A percentile compares a stretch with the other conserved stretches of the same genome.
Evolutionary conservation across 1,140 invertebrate genomes (phyloP).

Genomic region (Pseudomyrmex flavicornis): DNA sequence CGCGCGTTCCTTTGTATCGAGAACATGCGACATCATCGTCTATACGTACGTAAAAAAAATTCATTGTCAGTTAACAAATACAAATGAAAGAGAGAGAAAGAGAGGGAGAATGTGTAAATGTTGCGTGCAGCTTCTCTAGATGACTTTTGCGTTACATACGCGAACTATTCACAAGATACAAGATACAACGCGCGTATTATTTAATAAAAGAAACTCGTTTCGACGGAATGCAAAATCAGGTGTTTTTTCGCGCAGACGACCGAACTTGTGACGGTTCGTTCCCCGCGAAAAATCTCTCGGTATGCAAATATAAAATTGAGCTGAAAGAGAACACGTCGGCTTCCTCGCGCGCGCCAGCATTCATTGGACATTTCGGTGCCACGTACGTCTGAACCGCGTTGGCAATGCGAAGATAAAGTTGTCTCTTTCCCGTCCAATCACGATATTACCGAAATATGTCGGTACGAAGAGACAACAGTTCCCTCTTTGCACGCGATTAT

Average conservation of each 20-base stretch:
- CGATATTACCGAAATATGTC: too few species aligned
- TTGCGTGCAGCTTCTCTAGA: too few species aligned
- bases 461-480: too few species aligned
- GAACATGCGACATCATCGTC: too few species aligned
- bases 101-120: too few species aligned
- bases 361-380: conserved; percentile 40
- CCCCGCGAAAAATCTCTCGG: conserved; percentile 16
- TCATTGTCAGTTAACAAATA: too few species aligned
- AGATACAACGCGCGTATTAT: too few species aligned
- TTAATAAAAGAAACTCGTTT: neutral
- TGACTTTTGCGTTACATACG: too few species aligned
- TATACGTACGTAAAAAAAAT: too few species aligned
- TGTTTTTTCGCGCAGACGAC: neutral
- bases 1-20: neutral
- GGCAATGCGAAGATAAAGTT: conserved; percentile 54
- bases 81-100: too few species aligned
- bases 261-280: neutral
- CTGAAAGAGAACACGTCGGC: conserved; percentile 38
- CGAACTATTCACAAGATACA: too few species aligned
- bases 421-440: neutral
- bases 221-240: neutral
- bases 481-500: too few species aligned
- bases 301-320: conserved; percentile 49
- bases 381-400: conserved; percentile 55
- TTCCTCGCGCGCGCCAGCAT: conserved; percentile 13